A percentile compares a stretch with the other conserved stretches of the same genome.
Conservation (phyloP, 1,140 invertebrate genomes). For the Brachionus koreanus region DNA sequence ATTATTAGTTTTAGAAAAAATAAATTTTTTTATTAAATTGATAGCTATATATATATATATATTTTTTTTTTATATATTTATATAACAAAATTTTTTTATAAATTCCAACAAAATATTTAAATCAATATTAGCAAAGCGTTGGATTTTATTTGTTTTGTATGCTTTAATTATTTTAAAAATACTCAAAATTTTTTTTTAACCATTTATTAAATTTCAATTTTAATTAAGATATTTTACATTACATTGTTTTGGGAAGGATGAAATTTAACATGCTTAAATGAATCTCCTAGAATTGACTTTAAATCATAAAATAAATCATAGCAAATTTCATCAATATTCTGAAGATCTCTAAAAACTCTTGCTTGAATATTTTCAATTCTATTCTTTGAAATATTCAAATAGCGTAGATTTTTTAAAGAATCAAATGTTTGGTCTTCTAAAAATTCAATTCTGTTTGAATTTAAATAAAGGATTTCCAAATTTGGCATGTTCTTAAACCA, state of each 20-base stretch:
- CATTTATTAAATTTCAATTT: not conserved
- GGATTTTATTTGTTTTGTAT: no score
- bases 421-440: not conserved
- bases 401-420: not conserved
- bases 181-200: not conserved
- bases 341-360: not conserved
- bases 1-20: no score
- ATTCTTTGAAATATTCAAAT: constrained; percentile 6
- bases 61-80: no score
- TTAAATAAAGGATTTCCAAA: not conserved
- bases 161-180: not conserved
- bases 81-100: no score
- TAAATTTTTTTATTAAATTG: no score
- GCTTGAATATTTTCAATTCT: not conserved
- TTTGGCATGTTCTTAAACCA: constrained; percentile 9
- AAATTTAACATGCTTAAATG: constrained; percentile 6
- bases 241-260: not conserved
- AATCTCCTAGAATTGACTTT: not conserved
- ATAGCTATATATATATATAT: no score
- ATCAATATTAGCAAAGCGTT: no score
- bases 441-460: not conserved
- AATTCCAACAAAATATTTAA: no score
- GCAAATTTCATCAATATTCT: not conserved
- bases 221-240: not conserved
- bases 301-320: constrained; percentile 7